phyloP scores from a whole-genome alignment of 2,113 vertebrate genomes.

The Tor tambroides region DNA sequence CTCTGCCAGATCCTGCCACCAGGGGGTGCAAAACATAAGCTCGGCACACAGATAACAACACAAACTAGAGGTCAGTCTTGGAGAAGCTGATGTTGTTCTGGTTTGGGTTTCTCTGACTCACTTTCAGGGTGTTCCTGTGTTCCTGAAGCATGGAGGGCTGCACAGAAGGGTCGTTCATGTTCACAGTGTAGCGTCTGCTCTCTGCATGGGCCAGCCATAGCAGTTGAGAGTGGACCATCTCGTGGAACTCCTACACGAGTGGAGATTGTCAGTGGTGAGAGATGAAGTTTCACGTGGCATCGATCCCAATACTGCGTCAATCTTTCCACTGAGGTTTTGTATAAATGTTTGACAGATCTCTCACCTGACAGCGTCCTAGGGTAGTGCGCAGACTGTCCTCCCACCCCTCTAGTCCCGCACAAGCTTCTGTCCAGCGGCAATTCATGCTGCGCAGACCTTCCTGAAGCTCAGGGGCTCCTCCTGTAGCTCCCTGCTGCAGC shows the following conservation, averaged over 20 bases:
- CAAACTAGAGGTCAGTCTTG: not conserved
- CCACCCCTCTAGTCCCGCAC: conserved; percentile 77
- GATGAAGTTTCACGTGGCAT: not conserved
- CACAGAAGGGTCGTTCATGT: conserved; percentile 66
- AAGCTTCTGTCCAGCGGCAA: conserved; percentile 80
- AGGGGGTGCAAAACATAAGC: conserved; percentile 37
- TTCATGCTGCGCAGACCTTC: conserved; percentile 77
- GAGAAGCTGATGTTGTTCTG: not conserved
- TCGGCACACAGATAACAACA: not conserved
- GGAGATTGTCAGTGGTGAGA: not conserved
- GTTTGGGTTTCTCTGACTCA: conserved; percentile 61
- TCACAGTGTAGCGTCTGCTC: conserved; percentile 73
- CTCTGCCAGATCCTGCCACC: conserved; percentile 80
- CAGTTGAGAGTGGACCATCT: conserved; percentile 82
- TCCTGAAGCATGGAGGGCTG: conserved; percentile 67
- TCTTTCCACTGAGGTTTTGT: not conserved
- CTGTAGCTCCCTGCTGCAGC: conserved; percentile 66
- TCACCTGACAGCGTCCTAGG: conserved; percentile 85
- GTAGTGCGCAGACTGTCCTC: conserved; percentile 76
- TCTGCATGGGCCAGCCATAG: conserved; percentile 88
- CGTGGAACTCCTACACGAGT: conserved; percentile 85
- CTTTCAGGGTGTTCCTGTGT: conserved; percentile 75
- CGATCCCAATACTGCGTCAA: not conserved
- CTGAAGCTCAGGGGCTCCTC: conserved; percentile 73
- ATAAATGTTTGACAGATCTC: not conserved